phyloP scores from a whole-genome alignment of 1,140 invertebrate species.

The Ceratina calcarata region DNA sequence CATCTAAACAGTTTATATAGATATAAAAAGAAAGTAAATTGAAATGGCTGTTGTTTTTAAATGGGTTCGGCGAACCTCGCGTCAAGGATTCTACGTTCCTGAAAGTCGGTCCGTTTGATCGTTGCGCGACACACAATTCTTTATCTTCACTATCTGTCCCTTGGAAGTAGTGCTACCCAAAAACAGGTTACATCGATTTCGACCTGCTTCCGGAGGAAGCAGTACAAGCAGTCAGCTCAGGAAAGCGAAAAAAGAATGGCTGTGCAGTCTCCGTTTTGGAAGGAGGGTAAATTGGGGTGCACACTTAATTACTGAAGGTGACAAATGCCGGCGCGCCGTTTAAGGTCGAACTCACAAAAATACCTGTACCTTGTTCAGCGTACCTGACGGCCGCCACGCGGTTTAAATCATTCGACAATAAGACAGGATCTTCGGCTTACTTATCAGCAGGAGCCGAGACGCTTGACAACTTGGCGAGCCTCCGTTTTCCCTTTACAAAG shows the following conservation, averaged over 20 bases:
- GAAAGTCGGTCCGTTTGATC: slow-evolving; percentile 66
- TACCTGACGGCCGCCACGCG: slow-evolving; percentile 42
- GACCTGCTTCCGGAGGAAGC: slow-evolving; percentile 1
- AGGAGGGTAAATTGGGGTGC: slow-evolving; percentile 55
- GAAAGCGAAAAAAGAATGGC: slow-evolving; percentile 17
- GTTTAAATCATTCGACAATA: slow-evolving; percentile 68
- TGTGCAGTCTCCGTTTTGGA: neutral
- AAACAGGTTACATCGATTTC: slow-evolving; percentile 39
- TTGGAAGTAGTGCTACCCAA: slow-evolving; percentile 55
- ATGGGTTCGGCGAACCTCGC: neutral
- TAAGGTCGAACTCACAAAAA: slow-evolving; percentile 3
- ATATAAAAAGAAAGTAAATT: neutral
- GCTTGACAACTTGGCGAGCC: slow-evolving; percentile 5
- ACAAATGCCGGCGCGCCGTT: slow-evolving; percentile 59
- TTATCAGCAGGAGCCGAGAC: slow-evolving; percentile 37
- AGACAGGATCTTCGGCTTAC: slow-evolving; percentile 44
- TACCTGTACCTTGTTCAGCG: neutral
- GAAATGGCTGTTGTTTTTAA: neutral
- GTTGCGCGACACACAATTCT: slow-evolving; percentile 48
- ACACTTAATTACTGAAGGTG: slow-evolving; percentile 68
- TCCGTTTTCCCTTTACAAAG: slow-evolving; percentile 24
- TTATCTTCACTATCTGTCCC: slow-evolving; percentile 62
- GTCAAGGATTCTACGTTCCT: neutral
- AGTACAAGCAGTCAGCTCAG: slow-evolving; percentile 26
- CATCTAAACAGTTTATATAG: neutral